These are phyloP conservation scores for Sturmia bella DNA, from an alignment of 2,888 invertebrate genomes.

Conservation along the genomic window DNA sequence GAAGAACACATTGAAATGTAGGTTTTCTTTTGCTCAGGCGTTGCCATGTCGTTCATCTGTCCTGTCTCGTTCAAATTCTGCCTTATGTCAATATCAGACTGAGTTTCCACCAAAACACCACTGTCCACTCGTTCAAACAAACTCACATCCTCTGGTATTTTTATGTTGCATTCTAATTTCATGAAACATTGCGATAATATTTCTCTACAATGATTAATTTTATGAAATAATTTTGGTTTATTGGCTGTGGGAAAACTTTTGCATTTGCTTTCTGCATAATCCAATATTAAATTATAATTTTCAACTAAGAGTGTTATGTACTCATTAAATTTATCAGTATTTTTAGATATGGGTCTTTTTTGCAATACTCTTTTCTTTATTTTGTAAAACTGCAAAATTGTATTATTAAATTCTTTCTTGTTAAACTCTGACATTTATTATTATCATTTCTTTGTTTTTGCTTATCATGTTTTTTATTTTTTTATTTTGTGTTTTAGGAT, in stretches of 20 bases:
- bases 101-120: not conserved
- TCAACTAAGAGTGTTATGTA: slow-evolving; percentile 3
- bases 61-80: no score
- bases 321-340: slow-evolving; percentile 11
- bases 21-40: not conserved
- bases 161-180: slow-evolving; percentile 2
- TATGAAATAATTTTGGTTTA: no score
- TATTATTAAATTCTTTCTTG: no score
- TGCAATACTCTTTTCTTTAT: no score
- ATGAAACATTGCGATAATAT: slow-evolving; percentile 2
- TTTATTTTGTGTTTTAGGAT: no score
- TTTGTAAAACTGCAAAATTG: no score
- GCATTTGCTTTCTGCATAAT: no score
- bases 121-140: not conserved
- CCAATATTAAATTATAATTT: not conserved
- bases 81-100: not conserved
- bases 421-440: no score
- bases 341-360: no score
- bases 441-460: no score
- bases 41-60: not conserved
- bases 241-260: no score
- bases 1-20: slow-evolving; percentile 17
- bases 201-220: slow-evolving; percentile 4
- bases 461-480: no score
- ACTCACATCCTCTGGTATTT: not conserved